phyloP scores from a whole-genome alignment of 2,113 vertebrate genomes.

The Arizona elegans region DNA sequence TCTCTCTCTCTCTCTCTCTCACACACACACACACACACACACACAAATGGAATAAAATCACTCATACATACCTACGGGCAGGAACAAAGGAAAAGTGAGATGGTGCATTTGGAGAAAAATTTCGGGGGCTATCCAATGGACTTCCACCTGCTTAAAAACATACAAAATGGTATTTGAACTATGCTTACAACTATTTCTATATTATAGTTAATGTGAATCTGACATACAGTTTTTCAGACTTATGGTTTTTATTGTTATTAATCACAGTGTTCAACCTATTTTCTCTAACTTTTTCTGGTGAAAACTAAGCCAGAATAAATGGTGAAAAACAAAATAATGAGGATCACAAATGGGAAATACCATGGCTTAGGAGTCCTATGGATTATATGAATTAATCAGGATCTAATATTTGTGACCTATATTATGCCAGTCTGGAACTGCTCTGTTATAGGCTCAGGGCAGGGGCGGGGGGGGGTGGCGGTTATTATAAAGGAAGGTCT shows the following conservation, averaged over 20 bases:
- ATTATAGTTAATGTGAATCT: not conserved
- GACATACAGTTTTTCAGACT: not conserved
- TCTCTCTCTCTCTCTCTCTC: not conserved
- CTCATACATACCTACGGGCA: constrained; percentile 85
- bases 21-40: no score
- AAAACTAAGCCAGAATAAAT: not conserved
- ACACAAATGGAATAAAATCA: not conserved
- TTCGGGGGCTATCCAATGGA: constrained; percentile 93
- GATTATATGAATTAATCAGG: not conserved
- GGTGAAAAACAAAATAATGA: not conserved
- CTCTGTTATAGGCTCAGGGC: no score
- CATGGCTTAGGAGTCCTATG: not conserved
- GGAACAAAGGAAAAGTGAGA: constrained; percentile 96
- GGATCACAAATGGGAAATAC: not conserved
- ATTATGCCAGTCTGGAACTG: not conserved
- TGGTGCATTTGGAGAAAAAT: constrained; percentile 96
- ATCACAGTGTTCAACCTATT: not conserved
- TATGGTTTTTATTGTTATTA: not conserved
- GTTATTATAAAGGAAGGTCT: no score
- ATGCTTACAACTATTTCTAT: not conserved
- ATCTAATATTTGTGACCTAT: not conserved
- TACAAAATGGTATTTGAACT: not conserved
- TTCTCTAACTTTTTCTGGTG: not conserved
- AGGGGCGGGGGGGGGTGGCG: no score
- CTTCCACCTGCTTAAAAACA: constrained; percentile 82